Base-by-base conservation (phyloP, 2,797 vertebrate genomes). In the Gallinago nigripennis region DNA sequence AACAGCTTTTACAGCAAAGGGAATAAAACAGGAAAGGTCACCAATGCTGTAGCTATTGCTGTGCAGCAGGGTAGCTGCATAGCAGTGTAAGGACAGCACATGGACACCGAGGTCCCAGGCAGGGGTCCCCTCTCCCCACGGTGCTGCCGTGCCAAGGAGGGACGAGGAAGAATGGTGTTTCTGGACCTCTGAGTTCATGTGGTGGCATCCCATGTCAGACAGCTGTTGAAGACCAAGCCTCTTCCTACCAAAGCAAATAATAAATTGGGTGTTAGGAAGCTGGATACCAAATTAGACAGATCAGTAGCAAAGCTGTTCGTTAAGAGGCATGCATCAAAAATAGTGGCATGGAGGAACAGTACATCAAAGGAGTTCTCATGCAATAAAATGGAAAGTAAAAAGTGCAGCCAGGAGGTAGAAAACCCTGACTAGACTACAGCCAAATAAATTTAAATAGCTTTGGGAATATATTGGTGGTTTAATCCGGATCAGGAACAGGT, bases 401-500 rank as follows among this genome's bases (percentile, higher is more conserved):
- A 76, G 53, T 60, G 83, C 89, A 97, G 94, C 66, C 93, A 97
- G 96, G 78, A 96, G 68, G 57, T 73, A 77, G 95, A 96, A 85
- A 93, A 96, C 51, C 80, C 87, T 96, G 83, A 96, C 86, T 84
- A 96, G 89, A 83, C 84, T 81, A 88, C 86, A 95, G 97, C 96
- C 97, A 98, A 97, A 97, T 94, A 97, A 97, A 97, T 93, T 88
- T 95, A 97, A 97, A 96, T 83, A 89, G 94, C 92, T 97, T 96
- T 94, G 96, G 91, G 86, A 97, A 97, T 97, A 97, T 98, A 98
- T 96, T 93, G 93, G 95, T 97, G 95, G 95, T 96, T 97, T 97
- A 97, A 98, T 98, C 97, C 94, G 80, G 95, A 98, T 97, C 97
- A 95, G 94, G 96, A 97, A 97, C 98, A 98, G 97, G 98, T 98